A percentile compares a stretch with the other conserved stretches of the same genome.
Evolutionary conservation across 2,113 vertebrate genomes (phyloP).

Genomic region (Baryphthengus martii): DNA sequence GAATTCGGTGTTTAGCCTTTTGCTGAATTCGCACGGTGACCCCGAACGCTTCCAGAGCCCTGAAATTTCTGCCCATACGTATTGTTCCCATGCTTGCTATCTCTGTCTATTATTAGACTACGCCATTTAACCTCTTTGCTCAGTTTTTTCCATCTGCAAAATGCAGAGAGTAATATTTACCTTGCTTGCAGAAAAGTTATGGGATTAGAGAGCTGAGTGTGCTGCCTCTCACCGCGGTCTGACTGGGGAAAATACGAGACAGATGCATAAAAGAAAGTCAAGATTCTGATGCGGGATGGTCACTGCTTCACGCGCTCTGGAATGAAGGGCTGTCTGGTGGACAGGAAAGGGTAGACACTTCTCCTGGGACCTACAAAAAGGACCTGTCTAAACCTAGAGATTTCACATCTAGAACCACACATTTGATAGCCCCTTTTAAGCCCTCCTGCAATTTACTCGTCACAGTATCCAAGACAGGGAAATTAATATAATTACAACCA

Average conservation of each 20-base stretch:
- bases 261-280: background rate
- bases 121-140: background rate
- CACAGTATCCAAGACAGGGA: background rate
- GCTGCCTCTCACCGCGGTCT: background rate
- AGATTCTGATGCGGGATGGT: background rate
- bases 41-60: background rate
- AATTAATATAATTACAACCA: constrained; percentile 41
- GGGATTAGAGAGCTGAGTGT: background rate
- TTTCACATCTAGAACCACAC: constrained; percentile 11
- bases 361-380: background rate
- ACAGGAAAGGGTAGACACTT: background rate
- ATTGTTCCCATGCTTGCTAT: background rate
- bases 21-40: background rate
- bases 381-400: background rate
- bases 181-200: background rate
- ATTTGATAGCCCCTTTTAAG: background rate
- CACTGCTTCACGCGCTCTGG: background rate
- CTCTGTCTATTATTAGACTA: background rate
- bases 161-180: background rate
- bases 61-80: background rate
- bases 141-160: background rate
- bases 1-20: background rate
- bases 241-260: background rate
- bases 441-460: background rate
- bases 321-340: background rate